phyloP scores from a whole-genome alignment of 2,113 vertebrate species.

The Rhombomys opimus region DNA sequence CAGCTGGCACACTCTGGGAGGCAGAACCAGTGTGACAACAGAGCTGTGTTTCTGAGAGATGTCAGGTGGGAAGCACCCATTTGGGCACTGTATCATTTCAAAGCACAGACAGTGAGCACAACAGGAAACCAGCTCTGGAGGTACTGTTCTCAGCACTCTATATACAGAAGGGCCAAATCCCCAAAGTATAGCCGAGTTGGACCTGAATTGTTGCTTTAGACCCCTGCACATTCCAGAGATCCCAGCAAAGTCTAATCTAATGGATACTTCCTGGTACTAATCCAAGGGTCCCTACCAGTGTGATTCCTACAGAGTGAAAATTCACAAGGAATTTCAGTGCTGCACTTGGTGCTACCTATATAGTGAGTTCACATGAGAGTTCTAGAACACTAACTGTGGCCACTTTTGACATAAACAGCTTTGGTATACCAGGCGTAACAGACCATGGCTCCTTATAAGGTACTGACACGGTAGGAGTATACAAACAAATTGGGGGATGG shows the following conservation, averaged over 20 bases:
- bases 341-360: rapidly evolving
- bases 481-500: not conserved
- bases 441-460: rapidly evolving
- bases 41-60: not conserved
- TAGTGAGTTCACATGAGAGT: rapidly evolving
- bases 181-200: not conserved
- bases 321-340: not conserved
- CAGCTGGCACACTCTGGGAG: not conserved
- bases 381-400: rapidly evolving
- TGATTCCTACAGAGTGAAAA: not conserved
- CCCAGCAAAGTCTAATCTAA: not conserved
- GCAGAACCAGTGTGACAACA: not conserved
- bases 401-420: not conserved
- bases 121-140: not conserved
- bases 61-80: not conserved
- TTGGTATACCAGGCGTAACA: not conserved
- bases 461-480: not conserved
- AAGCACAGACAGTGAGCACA: not conserved
- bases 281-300: not conserved
- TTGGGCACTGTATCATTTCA: not conserved
- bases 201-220: not conserved
- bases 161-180: not conserved
- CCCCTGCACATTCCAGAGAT: not conserved
- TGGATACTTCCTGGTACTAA: not conserved
- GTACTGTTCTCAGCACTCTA: not conserved